phyloP scores from a whole-genome alignment of 1,140 invertebrate species.

The Caenorhabditis tropicalis region DNA sequence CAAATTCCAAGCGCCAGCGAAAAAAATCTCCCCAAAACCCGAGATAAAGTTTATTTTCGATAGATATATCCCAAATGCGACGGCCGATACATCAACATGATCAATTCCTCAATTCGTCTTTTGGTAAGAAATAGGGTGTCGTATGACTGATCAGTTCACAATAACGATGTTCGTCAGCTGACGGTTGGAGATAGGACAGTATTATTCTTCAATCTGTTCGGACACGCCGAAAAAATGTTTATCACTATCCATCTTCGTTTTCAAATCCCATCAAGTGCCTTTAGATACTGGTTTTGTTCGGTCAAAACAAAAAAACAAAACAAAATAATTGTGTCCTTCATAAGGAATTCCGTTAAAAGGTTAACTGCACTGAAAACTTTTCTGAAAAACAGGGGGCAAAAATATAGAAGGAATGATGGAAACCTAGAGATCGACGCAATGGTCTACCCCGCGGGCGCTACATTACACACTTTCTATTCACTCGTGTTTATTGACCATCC shows the following conservation, averaged over 20 bases:
- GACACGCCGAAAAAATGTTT: slow-evolving; percentile 13
- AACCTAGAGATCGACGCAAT: neutral
- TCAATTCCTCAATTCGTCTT: slow-evolving; percentile 33
- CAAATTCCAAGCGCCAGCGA: neutral
- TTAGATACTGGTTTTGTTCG: slow-evolving; percentile 2
- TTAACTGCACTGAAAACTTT: neutral
- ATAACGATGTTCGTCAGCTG: slow-evolving; percentile 44
- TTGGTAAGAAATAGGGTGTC: slow-evolving; percentile 6
- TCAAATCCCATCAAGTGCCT: neutral
- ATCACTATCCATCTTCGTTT: neutral
- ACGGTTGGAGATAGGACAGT: neutral
- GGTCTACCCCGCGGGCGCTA: neutral
- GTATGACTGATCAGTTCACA: slow-evolving; percentile 43
- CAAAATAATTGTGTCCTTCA: neutral
- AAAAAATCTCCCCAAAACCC: neutral
- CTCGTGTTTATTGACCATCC: slow-evolving; percentile 33
- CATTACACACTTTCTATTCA: slow-evolving; percentile 37
- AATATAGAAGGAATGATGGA: neutral
- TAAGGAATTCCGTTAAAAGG: neutral
- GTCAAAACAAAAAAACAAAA: slow-evolving; percentile 2
- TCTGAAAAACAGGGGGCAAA: neutral
- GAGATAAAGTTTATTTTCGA: neutral
- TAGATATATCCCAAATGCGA: neutral
- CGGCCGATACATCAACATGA: slow-evolving; percentile 28
- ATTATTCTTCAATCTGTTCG: neutral